Evolutionary conservation across 2,797 vertebrate species (phyloP).

Genomic region (Sebastes minor): DNA sequence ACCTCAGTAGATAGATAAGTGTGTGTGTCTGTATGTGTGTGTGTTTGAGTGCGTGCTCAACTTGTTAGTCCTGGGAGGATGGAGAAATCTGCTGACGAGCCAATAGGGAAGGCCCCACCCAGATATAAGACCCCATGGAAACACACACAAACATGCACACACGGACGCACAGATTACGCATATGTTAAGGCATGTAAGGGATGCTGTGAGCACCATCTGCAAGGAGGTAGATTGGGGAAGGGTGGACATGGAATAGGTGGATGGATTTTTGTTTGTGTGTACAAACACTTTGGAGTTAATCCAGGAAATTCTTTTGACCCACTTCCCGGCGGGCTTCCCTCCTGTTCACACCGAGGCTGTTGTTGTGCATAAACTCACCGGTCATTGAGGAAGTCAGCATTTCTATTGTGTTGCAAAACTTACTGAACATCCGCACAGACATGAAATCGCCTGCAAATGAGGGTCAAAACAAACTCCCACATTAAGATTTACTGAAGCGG

Average conservation of each 20-base stretch:
- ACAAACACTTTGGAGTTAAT: slow-evolving; percentile 60
- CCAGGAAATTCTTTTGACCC: slow-evolving; percentile 71
- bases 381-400: slow-evolving; percentile 33
- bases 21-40: slow-evolving; percentile 29
- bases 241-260: slow-evolving; percentile 43
- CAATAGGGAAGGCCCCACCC: slow-evolving; percentile 65
- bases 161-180: not conserved
- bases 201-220: slow-evolving; percentile 28
- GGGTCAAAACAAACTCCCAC: slow-evolving; percentile 10
- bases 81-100: slow-evolving; percentile 60
- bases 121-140: slow-evolving; percentile 47
- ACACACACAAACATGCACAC: slow-evolving; percentile 15
- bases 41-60: slow-evolving; percentile 15
- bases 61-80: slow-evolving; percentile 50
- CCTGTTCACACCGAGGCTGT: slow-evolving; percentile 44
- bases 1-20: slow-evolving; percentile 51
- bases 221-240: slow-evolving; percentile 16
- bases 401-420: slow-evolving; percentile 52
- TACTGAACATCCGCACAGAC: slow-evolving; percentile 16
- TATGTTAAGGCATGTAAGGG: slow-evolving; percentile 14
- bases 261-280: slow-evolving; percentile 29
- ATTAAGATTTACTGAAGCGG: slow-evolving; percentile 19
- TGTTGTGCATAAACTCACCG: slow-evolving; percentile 48
- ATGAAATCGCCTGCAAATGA: slow-evolving; percentile 17
- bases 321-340: slow-evolving; percentile 64